These are phyloP conservation scores for Brachionus rotundiformis DNA, from an alignment of 1,140 invertebrate species.

Conservation along the genomic window DNA sequence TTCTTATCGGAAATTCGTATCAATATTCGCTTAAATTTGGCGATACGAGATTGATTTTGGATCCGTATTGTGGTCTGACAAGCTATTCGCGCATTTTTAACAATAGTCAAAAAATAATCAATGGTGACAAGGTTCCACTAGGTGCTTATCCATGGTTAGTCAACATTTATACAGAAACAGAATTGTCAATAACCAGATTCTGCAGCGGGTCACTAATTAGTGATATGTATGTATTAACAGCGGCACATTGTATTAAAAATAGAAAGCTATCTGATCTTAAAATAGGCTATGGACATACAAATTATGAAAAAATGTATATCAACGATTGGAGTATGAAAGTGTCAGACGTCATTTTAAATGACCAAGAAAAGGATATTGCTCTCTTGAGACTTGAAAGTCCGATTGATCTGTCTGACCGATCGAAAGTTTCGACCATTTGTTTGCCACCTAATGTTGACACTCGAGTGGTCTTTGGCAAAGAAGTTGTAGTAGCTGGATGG, in stretches of 20 bases:
- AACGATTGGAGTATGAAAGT: not conserved
- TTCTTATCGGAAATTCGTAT: not conserved
- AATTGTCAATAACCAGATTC: not conserved
- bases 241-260: not conserved
- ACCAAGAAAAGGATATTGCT: constrained; percentile 1
- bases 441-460: not conserved
- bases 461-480: not conserved
- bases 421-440: not conserved
- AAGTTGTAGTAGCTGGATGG: constrained; percentile 41
- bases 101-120: constrained; percentile 23
- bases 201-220: constrained; percentile 26
- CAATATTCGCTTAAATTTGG: not conserved
- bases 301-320: not conserved
- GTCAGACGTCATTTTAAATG: not conserved
- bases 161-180: constrained; percentile 24
- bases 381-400: not conserved
- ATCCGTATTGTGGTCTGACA: not conserved
- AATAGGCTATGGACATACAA: not conserved
- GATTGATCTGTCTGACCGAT: not conserved
- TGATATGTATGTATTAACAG: constrained; percentile 2
- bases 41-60: not conserved
- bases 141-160: constrained; percentile 30
- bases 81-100: not conserved
- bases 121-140: not conserved
- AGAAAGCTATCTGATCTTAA: not conserved